These are phyloP conservation scores for Aurelia aurita DNA, from an alignment of 30 jellyfish, hydroid and myxozoan genomes.

Conservation along the genomic window DNA sequence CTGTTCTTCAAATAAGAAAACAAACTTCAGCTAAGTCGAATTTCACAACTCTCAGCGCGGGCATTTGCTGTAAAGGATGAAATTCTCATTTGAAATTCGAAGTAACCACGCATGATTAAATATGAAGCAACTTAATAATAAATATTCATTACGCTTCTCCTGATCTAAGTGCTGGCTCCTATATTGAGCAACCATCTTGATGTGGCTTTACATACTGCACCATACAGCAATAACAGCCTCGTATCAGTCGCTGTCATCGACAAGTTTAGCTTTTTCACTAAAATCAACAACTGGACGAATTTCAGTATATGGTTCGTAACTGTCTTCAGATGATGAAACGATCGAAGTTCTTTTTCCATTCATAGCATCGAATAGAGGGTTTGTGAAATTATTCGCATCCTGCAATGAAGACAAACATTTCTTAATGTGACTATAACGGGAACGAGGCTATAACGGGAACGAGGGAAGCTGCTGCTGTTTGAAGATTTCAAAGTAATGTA, in stretches of 20 bases:
- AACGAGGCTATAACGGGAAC: neutral
- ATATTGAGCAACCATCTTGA: too few species aligned
- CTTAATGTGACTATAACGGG: neutral
- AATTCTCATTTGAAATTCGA: too few species aligned
- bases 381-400: constrained; percentile 44
- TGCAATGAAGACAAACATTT: neutral
- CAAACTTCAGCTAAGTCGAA: too few species aligned
- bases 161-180: too few species aligned
- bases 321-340: constrained; percentile 8
- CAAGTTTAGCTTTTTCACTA: constrained; percentile 41
- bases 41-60: too few species aligned
- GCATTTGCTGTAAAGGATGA: too few species aligned
- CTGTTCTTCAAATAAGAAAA: too few species aligned
- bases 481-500: neutral
- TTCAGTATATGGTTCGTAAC: constrained; percentile 22
- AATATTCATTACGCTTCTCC: too few species aligned
- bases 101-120: too few species aligned
- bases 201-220: too few species aligned
- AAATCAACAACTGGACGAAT: constrained; percentile 18
- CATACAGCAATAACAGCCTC: neutral
- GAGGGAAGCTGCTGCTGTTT: neutral
- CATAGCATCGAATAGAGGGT: constrained; percentile 41
- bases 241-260: constrained; percentile 18
- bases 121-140: too few species aligned
- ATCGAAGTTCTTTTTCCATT: constrained; percentile 18